These are phyloP conservation scores for Girardia tigrina DNA, from an alignment of 2,888 invertebrate species.

Conservation along the genomic window DNA sequence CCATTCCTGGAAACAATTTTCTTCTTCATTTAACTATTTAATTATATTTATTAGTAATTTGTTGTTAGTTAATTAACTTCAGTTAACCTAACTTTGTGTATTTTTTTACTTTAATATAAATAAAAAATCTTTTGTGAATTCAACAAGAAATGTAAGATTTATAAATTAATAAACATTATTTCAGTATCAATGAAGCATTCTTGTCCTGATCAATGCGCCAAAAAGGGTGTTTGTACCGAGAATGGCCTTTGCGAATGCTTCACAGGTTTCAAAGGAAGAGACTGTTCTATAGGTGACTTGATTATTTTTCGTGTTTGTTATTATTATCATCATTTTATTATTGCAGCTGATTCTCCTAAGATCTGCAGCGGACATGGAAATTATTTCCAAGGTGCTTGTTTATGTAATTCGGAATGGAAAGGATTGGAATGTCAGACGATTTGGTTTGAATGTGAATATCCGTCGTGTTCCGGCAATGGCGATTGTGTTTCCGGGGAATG, in stretches of 20 bases:
- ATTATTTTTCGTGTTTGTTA: neutral
- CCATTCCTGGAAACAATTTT: slow-evolving; percentile 1
- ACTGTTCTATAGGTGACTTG: slow-evolving; percentile 83
- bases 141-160: too few species aligned
- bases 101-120: neutral
- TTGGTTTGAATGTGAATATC: slow-evolving; percentile 66
- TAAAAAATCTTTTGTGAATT: too few species aligned
- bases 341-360: slow-evolving; percentile 79
- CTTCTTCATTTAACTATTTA: slow-evolving; percentile 4
- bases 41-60: neutral
- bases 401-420: slow-evolving; percentile 94
- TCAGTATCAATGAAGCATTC: neutral
- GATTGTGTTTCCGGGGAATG: slow-evolving; percentile 65
- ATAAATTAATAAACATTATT: neutral
- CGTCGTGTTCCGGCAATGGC: slow-evolving; percentile 78
- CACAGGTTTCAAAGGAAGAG: slow-evolving; percentile 84
- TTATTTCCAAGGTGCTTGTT: slow-evolving; percentile 85
- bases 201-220: slow-evolving; percentile 68
- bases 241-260: slow-evolving; percentile 81
- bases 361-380: slow-evolving; percentile 89
- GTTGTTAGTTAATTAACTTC: neutral
- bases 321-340: neutral
- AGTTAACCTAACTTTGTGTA: too few species aligned
- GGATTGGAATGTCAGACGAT: slow-evolving; percentile 82
- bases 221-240: slow-evolving; percentile 83